These are phyloP conservation scores for Aulostomus chinensis DNA, from an alignment of 2,797 vertebrate species.

Conservation along the genomic window DNA sequence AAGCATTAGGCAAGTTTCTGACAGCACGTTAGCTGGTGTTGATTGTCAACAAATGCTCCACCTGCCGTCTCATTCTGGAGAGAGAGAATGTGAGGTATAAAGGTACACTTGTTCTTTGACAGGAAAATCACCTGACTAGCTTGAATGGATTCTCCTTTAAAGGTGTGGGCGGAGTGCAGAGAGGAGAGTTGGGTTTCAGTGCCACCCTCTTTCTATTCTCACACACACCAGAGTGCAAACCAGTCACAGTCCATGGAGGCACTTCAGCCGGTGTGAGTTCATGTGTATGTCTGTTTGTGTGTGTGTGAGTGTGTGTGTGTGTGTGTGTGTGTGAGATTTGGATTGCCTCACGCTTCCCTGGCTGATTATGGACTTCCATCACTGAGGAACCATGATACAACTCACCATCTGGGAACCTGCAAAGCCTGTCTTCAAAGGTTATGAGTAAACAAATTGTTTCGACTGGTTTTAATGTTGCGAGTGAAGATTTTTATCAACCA, in stretches of 20 bases:
- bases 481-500: slow-evolving; percentile 41
- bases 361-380: slow-evolving; percentile 39
- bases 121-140: slow-evolving; percentile 36
- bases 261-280: slow-evolving; percentile 21
- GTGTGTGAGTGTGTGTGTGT: not conserved
- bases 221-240: slow-evolving; percentile 11
- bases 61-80: slow-evolving; percentile 16
- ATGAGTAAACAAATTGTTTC: not conserved
- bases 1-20: too few relatives aligned
- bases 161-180: slow-evolving; percentile 55
- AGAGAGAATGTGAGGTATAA: slow-evolving; percentile 7
- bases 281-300: not conserved
- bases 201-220: slow-evolving; percentile 44
- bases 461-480: slow-evolving; percentile 12
- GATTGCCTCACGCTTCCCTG: slow-evolving; percentile 15
- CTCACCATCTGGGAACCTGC: slow-evolving; percentile 24
- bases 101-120: slow-evolving; percentile 12
- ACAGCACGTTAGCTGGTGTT: too few relatives aligned
- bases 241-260: slow-evolving; percentile 25
- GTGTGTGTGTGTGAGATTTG: too few relatives aligned
- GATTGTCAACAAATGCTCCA: too few relatives aligned
- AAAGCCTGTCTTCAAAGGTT: not conserved
- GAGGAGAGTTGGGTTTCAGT: slow-evolving; percentile 60
- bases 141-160: slow-evolving; percentile 64
- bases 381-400: slow-evolving; percentile 48